Base-by-base conservation (phyloP, 2,113 vertebrate species). In the Thunnus thynnus region DNA sequence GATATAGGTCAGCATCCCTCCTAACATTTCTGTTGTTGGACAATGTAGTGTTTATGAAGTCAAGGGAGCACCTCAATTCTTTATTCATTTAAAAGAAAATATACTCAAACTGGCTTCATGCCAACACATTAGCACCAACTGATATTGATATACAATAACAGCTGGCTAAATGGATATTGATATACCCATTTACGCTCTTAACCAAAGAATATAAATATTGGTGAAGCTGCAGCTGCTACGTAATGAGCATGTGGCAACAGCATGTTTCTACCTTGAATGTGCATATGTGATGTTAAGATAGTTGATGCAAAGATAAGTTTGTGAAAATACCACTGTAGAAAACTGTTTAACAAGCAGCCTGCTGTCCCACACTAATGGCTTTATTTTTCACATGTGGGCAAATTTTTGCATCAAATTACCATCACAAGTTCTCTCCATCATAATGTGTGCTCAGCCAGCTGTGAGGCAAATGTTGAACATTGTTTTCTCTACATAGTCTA, bases 401-500 rank as follows among this genome's bases (percentile, higher is more conserved):
- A 55, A 56, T 58, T 63, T 55, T 8, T 55, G 32, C 32, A n/a
- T 32, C 13, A 66, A 48, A 81, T 77, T 50, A 46, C n/a, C 56
- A 30, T 67, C 41, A 52, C n/a, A 18, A 36, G 41, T 51, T 68
- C 55, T 46, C 32, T 76, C 25, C 47, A 66, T 81, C 61, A 51
- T 56, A 72, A 56, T 60, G 7, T 13, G 50, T 52, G 54, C 65
- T 27, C 10, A 51, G 55, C 55, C 62, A 76, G 60, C 61, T 71
- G 61, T 72, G 54, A 80, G 67, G 47, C 25, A 71, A 81, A 72
- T 72, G 17, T 32, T 76, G 51, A 54, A 52, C 74, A 36, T 32
- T 72, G 32, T 55, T 72, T 67, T 74, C 22, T 58, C n/a, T 47
- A 3, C 32, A 52, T 32, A 30, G 17, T 62, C 47, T 5, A 65